Percentiles rank a stretch among this genome's conserved stretches.
phyloP scores from a whole-genome alignment of 2,113 vertebrate species.

The Zosterops lateralis region DNA sequence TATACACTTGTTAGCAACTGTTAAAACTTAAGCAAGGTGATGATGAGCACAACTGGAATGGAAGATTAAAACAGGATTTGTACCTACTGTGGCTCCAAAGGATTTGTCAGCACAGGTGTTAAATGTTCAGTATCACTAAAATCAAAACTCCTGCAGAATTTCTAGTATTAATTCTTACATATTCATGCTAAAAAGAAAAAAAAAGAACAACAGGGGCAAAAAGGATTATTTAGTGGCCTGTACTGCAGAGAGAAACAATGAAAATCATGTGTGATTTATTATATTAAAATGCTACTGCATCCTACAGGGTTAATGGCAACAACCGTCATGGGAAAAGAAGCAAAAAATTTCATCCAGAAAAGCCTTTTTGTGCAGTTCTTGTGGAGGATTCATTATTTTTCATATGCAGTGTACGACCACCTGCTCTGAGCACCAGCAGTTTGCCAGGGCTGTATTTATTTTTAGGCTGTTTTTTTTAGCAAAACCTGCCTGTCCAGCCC shows the following conservation, averaged over 20 bases:
- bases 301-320: not conserved
- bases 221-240: not conserved
- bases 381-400: not conserved
- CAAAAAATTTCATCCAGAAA: not conserved
- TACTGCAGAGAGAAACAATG: not conserved
- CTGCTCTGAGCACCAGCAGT: not conserved
- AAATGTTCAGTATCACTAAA: not conserved
- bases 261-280: not conserved
- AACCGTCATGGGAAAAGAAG: not conserved
- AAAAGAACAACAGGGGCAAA: fast-evolving
- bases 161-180: not conserved
- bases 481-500: not conserved
- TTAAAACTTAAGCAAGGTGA: not conserved
- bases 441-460: not conserved
- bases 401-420: not conserved
- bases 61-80: not conserved
- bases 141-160: not conserved
- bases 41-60: not conserved
- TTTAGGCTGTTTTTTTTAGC: not conserved
- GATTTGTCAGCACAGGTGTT: not conserved
- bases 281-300: not conserved
- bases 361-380: not conserved
- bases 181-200: not conserved
- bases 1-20: not conserved
- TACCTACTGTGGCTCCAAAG: not conserved